Evolutionary conservation across 1,140 invertebrate species (phyloP), one percentile per base, ranked within the genome.

Genomic region (Achroia grisella): DNA sequence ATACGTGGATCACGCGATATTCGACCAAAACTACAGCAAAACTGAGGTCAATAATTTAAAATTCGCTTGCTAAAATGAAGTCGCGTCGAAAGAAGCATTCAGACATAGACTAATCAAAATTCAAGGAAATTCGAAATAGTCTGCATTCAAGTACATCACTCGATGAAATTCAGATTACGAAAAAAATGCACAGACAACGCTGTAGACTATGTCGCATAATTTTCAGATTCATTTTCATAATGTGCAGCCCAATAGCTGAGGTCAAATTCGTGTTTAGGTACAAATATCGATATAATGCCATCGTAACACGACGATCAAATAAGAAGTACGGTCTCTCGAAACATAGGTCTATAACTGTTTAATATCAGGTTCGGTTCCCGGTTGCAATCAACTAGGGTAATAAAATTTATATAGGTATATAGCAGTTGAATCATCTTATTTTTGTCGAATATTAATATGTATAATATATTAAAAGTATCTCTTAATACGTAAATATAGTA

Each of bases 201-300:
- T 61, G 53, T 74, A 74, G 67, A 75, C 57, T 49, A 57, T 40
- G 51, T 41, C 56, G 78, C 54, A 83, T 83, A 83, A 83, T 83
- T 77, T 83, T 83, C 58, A 80, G 74, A 83, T 83, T 77, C 71
- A 83, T 82, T 83, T 70, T 75, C 71, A 83, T 83, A 80, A 79
- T 83, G 72, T 83, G 79, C 79, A 80, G 62, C 58, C 62, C 47
- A 64, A 57, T 47, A 53, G 52, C 59, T 76, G 76, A 80, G 74
- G 75, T 80, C 75, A 82, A 59, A 60, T 47, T 53, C 35, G 58
- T 48, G 69, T 17, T 14, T 13, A n/a, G 17, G 6, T 23, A 23
- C 17, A 23, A 23, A 23, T 23, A 23, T 6, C 17, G 17, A 23
- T 3, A 23, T 23, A 23, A 23, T 23, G 17, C 17, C 6, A 6